Conservation (phyloP, 2,888 invertebrate genomes). For the Rhopalosiphum nymphaeae region DNA sequence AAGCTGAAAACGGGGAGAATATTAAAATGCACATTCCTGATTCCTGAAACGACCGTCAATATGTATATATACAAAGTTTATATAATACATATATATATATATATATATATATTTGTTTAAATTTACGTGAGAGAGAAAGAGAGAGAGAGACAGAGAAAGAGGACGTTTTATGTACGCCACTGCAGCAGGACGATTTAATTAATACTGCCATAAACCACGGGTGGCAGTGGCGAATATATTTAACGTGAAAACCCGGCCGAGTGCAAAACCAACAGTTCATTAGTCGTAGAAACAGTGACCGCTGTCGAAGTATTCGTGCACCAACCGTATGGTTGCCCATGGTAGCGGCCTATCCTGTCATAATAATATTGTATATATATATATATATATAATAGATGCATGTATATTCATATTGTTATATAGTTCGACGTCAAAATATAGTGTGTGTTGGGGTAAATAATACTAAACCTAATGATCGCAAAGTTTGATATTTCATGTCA, state of each 20-base stretch:
- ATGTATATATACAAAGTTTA: neutral
- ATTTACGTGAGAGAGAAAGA: neutral
- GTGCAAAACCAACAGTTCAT: conserved; percentile 64
- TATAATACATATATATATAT: neutral
- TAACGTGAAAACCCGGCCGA: conserved; percentile 22
- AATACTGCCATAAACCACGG: conserved; percentile 47
- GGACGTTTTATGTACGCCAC: neutral
- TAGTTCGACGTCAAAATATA: neutral
- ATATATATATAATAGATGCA: neutral
- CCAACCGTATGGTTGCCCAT: conserved; percentile 27
- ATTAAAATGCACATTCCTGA: neutral
- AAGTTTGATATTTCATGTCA: neutral
- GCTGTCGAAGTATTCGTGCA: conserved; percentile 16
- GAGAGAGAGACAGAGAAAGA: neutral
- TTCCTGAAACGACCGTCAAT: conserved; percentile 1
- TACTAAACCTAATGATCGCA: neutral
- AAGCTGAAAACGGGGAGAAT: neutral
- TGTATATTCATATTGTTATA: neutral
- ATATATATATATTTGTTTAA: neutral
- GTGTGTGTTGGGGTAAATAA: neutral
- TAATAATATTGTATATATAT: neutral
- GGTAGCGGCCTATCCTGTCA: neutral
- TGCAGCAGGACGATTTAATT: conserved; percentile 58
- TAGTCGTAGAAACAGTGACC: conserved; percentile 55
- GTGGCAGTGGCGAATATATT: conserved; percentile 46